Percentiles rank a stretch among this genome's conserved stretches.
phyloP scores from a whole-genome alignment of 1,140 invertebrate genomes.

The Bombus ignitus region DNA sequence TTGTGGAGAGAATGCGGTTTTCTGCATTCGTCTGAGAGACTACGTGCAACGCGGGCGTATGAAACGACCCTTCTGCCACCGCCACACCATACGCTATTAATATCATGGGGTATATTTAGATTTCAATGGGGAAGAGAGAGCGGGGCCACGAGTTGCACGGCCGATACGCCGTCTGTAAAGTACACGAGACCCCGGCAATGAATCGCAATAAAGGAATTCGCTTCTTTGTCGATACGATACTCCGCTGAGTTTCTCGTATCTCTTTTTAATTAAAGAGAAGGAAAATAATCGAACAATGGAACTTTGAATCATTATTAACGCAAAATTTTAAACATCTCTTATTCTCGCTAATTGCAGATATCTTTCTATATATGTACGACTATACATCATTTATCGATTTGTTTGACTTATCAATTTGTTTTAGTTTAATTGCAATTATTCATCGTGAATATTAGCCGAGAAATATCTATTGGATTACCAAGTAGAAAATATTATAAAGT shows the following conservation, averaged over 20 bases:
- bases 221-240: constrained; percentile 30
- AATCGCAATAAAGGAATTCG: constrained; percentile 57
- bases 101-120: constrained; percentile 79
- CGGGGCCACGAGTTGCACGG: constrained; percentile 64
- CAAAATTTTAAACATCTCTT: neutral
- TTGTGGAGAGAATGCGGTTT: constrained; percentile 54
- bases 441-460: neutral
- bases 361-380: neutral
- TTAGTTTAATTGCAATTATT: neutral
- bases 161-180: constrained; percentile 70
- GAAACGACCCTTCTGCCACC: constrained; percentile 63
- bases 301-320: neutral
- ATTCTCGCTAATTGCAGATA: neutral
- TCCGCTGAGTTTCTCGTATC: too few species aligned
- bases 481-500: too few species aligned
- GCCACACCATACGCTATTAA: constrained; percentile 76
- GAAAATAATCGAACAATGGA: neutral
- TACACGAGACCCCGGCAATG: constrained; percentile 44
- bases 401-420: neutral
- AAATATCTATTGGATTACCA: too few species aligned
- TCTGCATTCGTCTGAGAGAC: constrained; percentile 52
- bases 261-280: neutral
- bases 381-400: neutral
- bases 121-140: constrained; percentile 76
- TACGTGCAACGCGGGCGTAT: constrained; percentile 61